Evolutionary conservation across 64 coral and sea anemone species (phyloP), one percentile per base, ranked within the genome.

Genomic region (Actinia equina): DNA sequence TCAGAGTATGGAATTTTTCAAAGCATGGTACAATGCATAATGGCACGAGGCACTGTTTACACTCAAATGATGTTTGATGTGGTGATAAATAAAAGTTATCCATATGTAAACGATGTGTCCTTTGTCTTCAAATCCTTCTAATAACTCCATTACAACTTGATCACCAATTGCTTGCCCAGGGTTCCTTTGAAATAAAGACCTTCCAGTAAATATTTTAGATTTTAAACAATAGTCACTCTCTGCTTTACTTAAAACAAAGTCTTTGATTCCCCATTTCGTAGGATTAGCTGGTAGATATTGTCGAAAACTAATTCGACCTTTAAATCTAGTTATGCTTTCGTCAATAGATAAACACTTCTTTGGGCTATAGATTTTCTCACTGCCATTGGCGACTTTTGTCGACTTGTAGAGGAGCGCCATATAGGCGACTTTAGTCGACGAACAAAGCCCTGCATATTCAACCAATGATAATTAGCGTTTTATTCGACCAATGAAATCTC

Each of bases 271-370:
- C 89, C 89, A 91, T 63, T 91, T 95, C 23, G 82, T 88, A 25
- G 86, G 71, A 86, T 94, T 95, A 2, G 89, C 86, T 65, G 93
- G 89, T 22, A 89, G 61, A 58, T 88, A 91, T 52, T 91, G 89
- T 67, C 89, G 7, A 77, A 95, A 91, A 91, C 37, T 88, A 12
- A 89, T 56, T 14, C 51, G 14, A 20, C 83, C 93, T 86, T 88
- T 91, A 55, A 88, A 94, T 79, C 84, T 90, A 14, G 82, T 84
- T 88, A 94, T 94, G 27, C 88, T 94, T 87, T 91, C 86, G 43
- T 94, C 89, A 85, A 94, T 15, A 71, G 71, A 90, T 44, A 88
- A 70, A 19, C 60, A 59, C 76, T 57, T 82, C 54, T 79, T 91
- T 79, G 93, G 92, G 55, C 85, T 82, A 79, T 89, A 94, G 60